phyloP scores from a whole-genome alignment of 2,888 invertebrate species.

The Ophion obscuratus region DNA sequence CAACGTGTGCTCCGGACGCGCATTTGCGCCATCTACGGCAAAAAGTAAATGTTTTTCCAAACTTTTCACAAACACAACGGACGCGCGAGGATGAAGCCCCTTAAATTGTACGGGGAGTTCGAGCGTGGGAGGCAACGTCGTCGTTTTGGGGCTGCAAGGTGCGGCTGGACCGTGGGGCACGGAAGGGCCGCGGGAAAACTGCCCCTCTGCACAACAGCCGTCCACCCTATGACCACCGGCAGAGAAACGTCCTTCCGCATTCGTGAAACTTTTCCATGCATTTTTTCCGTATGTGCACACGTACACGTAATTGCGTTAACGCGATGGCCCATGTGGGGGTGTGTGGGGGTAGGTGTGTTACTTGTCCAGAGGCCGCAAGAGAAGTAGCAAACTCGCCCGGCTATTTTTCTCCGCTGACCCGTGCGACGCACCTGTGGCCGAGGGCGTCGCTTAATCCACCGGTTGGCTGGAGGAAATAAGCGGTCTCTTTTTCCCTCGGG shows the following conservation, averaged over 20 bases:
- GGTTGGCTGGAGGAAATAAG: conserved; percentile 41
- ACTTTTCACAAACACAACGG: conserved; percentile 9
- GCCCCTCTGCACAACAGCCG: conserved; percentile 41
- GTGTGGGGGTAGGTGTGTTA: conserved; percentile 16
- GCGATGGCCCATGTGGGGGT: background rate
- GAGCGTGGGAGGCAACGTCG: conserved; percentile 14
- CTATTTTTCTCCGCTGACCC: conserved; percentile 61
- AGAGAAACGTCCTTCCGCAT: conserved; percentile 17
- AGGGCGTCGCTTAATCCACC: conserved; percentile 52
- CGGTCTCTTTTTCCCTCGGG: conserved; percentile 30
- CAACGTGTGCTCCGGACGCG: background rate
- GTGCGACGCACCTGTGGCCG: conserved; percentile 58
- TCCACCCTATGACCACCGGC: conserved; percentile 6
- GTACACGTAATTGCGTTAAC: background rate
- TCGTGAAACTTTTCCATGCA: conserved; percentile 26
- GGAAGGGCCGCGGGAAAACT: conserved; percentile 15
- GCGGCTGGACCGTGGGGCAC: background rate
- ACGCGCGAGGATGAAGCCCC: conserved; percentile 35
- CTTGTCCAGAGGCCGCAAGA: conserved; percentile 21
- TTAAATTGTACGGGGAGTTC: conserved; percentile 50
- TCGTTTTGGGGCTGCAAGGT: background rate
- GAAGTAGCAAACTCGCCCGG: conserved; percentile 25
- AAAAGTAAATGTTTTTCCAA: conserved; percentile 1
- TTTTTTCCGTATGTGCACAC: background rate
- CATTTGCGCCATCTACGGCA: background rate